Conservation (phyloP, 2,113 vertebrate species). For the Lynx canadensis region DNA sequence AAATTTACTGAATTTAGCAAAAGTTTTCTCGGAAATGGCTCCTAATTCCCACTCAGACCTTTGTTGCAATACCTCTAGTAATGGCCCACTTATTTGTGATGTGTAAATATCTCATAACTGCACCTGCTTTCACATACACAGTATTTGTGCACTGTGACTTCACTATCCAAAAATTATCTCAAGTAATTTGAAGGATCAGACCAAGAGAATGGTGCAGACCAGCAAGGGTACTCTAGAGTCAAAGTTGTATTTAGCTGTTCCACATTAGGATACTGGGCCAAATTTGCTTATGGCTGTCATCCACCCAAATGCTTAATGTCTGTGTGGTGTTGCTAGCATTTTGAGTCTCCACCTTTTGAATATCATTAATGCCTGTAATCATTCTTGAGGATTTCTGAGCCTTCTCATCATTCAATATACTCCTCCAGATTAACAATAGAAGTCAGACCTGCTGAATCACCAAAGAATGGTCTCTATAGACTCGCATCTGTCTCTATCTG, state of each 20-base stretch:
- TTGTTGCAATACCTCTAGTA: conserved; percentile 4
- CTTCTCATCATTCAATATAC: not conserved
- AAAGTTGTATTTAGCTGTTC: not conserved
- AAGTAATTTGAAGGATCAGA: not conserved
- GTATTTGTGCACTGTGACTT: not conserved
- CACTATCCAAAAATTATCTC: not conserved
- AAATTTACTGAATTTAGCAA: conserved; percentile 44
- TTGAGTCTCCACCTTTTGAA: not conserved
- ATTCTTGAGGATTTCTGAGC: conserved; percentile 16
- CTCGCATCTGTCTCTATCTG: not conserved
- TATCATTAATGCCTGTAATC: not conserved
- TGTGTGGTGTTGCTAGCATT: not conserved
- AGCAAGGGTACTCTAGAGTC: not conserved
- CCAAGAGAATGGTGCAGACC: not conserved
- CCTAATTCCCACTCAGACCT: conserved; percentile 16
- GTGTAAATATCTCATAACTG: conserved; percentile 14
- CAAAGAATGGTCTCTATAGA: not conserved
- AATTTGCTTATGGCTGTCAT: not conserved
- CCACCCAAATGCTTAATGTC: not conserved
- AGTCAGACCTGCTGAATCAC: not conserved
- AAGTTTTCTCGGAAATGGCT: conserved; percentile 38
- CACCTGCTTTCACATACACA: not conserved
- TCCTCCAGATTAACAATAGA: not conserved
- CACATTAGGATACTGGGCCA: not conserved
- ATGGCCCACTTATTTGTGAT: not conserved